Evolutionary conservation across 1,140 invertebrate genomes (phyloP), one percentile per base, ranked within the genome.

Genomic region (Sitophilus oryzae): DNA sequence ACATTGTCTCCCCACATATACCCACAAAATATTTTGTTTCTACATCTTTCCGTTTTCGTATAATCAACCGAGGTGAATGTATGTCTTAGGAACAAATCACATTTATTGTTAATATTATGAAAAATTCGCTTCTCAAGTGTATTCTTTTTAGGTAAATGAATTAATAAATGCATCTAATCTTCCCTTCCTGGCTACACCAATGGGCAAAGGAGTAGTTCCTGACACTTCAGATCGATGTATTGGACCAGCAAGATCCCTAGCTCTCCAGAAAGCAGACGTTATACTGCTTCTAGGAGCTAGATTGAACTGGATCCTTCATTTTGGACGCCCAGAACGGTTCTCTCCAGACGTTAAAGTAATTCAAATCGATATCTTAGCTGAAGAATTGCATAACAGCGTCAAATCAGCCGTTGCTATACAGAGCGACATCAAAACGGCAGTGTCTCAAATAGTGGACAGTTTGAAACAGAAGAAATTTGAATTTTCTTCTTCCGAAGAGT

Each of bases 261-360:
- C 91, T 10, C 74, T 98, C 18, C 82, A 86, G 60, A 79, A 93
- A 59, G 88, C 92, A 16, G 95, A 98, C 72, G 85, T 93, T 0
- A 80, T 98, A 5, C 59, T 98, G 2, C 72, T 98, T 11, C 71
- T 97, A 14, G 95, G 95, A 2, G 94, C 93, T 1, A 76, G 94
- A 52, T 76, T 97, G 0, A 98, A 98, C 74, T 98, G 95, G 95
- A 98, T 98, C 72, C 74, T 98, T 25, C 95, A 98, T 75, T 98
- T 97, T 76, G 95, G 94, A 9, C 80, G 83, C 43, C 75, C 87
- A n/a, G 94, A 93, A 14, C 34, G 51, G 41, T 97, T 86, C 71
- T 78, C 81, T 21, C 71, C 79, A 16, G 74, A 91, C 70, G 91
- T 94, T 0, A 93, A 93, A 76, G 73, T 97, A 44, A 92, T 97